Evolutionary conservation across 1,140 invertebrate species (phyloP).

Genomic region (Diabrotica virgifera): DNA sequence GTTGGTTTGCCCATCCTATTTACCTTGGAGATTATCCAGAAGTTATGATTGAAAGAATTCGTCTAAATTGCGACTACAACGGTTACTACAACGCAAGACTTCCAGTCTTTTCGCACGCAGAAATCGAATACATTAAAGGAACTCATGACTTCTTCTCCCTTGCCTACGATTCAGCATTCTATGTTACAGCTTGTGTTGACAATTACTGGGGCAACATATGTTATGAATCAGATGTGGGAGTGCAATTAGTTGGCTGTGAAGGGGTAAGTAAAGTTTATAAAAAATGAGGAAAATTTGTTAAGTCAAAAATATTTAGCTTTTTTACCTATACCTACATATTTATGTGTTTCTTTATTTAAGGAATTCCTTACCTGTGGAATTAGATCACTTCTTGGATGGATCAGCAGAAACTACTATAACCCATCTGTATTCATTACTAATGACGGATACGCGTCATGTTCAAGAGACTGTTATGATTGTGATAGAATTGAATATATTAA

Average conservation of each 20-base stretch:
- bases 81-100: neutral
- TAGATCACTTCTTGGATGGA: neutral
- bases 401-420: neutral
- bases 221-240: neutral
- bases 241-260: neutral
- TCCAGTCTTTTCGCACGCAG: conserved; percentile 5
- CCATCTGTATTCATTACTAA: neutral
- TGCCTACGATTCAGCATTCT: neutral
- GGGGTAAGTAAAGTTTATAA: neutral
- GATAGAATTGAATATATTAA: neutral
- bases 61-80: neutral
- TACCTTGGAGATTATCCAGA: conserved; percentile 14
- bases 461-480: neutral
- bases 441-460: neutral
- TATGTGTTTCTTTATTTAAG: neutral
- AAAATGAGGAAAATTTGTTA: neutral
- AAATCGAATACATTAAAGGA: conserved; percentile 2
- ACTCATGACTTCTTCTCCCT: conserved; percentile 16
- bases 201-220: neutral
- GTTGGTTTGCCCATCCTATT: conserved; percentile 55
- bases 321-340: too few species aligned
- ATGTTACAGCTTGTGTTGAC: neutral
- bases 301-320: too few species aligned
- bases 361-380: neutral
- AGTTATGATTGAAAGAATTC: conserved; percentile 7